Evolutionary conservation across 2,113 vertebrate species (phyloP).

Genomic region (Macrotus californicus): DNA sequence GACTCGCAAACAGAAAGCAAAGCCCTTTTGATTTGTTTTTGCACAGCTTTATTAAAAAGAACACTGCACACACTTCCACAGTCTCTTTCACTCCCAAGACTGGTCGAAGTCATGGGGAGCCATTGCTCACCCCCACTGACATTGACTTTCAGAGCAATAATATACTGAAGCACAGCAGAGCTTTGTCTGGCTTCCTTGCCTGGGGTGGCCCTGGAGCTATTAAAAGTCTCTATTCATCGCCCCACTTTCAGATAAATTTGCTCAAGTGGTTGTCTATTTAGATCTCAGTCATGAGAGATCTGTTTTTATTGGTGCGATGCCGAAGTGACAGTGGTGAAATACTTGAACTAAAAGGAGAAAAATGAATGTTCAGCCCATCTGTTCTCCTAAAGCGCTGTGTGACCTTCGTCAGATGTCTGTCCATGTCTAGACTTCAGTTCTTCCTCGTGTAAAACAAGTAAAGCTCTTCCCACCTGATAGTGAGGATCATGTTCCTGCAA

Average conservation of each 20-base stretch:
- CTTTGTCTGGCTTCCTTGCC: not conserved
- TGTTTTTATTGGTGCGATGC: not conserved
- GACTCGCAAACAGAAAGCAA: slow-evolving; percentile 7
- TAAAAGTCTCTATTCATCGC: not conserved
- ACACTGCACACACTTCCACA: not conserved
- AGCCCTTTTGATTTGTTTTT: slow-evolving; percentile 22
- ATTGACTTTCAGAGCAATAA: not conserved
- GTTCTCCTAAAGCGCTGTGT: not conserved
- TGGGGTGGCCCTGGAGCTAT: not conserved
- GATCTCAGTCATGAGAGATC: not conserved
- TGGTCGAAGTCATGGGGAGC: fast-evolving
- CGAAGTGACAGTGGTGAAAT: not conserved
- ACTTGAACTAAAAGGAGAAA: not conserved
- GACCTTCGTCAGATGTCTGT: not conserved
- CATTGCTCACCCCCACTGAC: not conserved
- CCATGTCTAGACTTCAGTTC: not conserved
- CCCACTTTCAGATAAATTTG: not conserved
- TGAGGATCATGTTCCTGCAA: not conserved
- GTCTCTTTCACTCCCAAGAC: not conserved
- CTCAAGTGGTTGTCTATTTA: not conserved
- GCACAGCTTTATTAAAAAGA: not conserved
- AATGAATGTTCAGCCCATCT: not conserved
- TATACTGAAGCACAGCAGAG: not conserved
- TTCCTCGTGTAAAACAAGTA: not conserved
- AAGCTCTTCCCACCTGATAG: not conserved